These are phyloP conservation scores for Catamblyrhynchus diadema DNA, from an alignment of 2,797 vertebrate genomes.

Conservation along the genomic window DNA sequence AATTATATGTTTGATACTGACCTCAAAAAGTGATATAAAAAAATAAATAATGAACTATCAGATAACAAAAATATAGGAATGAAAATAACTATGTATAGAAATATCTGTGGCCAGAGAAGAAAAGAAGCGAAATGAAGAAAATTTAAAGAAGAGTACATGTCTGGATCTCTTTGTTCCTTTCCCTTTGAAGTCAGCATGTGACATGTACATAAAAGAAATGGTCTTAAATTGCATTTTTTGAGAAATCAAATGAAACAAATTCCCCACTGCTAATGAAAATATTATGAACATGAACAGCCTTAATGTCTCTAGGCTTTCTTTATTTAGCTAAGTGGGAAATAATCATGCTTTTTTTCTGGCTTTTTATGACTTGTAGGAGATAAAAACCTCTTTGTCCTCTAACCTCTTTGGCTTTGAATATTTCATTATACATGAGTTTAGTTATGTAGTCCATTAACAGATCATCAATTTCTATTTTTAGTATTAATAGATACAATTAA, in stretches of 20 bases:
- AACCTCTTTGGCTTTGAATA: neutral
- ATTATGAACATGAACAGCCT: neutral
- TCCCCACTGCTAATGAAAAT: constrained; percentile 11
- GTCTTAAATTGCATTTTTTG: constrained; percentile 11
- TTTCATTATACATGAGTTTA: neutral
- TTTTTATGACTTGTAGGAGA: neutral
- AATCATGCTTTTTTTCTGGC: neutral
- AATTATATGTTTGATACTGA: neutral
- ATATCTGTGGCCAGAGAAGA: neutral
- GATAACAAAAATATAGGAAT: neutral
- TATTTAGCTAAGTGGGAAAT: constrained; percentile 14
- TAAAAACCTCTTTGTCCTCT: neutral
- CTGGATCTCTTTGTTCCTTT: neutral
- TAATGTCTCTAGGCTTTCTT: neutral
- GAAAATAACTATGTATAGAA: neutral
- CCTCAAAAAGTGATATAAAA: neutral
- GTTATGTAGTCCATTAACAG: neutral
- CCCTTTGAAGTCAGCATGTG: constrained; percentile 7
- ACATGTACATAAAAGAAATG: neutral
- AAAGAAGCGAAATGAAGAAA: neutral
- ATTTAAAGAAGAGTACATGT: neutral
- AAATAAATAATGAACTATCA: neutral
- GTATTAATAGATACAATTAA: neutral
- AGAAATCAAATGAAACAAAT: constrained; percentile 1
- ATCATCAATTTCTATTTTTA: neutral